Evolutionary conservation across 2,797 vertebrate genomes (phyloP), one percentile per base, ranked within the genome.

Genomic region (Ptychobarbus kaznakovi): DNA sequence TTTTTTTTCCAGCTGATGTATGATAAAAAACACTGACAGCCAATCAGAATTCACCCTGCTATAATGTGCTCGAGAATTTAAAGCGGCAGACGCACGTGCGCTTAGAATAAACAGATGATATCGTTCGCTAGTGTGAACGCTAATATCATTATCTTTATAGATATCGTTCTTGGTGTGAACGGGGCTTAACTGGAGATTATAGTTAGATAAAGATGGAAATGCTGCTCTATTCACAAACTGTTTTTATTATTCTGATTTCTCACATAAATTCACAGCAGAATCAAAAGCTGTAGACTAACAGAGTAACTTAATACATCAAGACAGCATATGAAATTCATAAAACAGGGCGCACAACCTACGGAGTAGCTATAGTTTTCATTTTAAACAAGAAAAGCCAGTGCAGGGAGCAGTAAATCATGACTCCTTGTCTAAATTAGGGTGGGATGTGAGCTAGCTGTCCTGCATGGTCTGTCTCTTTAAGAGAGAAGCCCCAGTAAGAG

Each of bases 401-500:
- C 12, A n/a, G 25, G 10, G 11, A 18, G 15, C 11, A 25, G 16
- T 15, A 42, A 72, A 4, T 16, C 35, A 51, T 35, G 61, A n/a
- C 44, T 53, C 44, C 2, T 20, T 22, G 25, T 42, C 73, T 49
- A 3, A 35, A 15, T 18, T 25, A 44, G 8, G 73, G 11, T 58
- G 74, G 22, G 13, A 20, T 72, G 32, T 61, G 35, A 69, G 25
- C 42, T 80, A 51, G 22, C 18, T 46, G 51, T 72, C 11, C 15
- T 56, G 70, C 10, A 9, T 8, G 10, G 1, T 16, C 88, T 89
- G 86, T 86, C 84, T 80, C 84, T 89, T 88, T 90, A 87, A 87
- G 81, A 89, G 83, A 88, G 86, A 90, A 89, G 85, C 85, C 88
- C 81, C 65, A 56, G 85, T 49, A 87, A 70, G 70, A 78, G 79